Evolutionary conservation across 2,888 invertebrate genomes (phyloP).

Genomic region (Pimpla rufipes): DNA sequence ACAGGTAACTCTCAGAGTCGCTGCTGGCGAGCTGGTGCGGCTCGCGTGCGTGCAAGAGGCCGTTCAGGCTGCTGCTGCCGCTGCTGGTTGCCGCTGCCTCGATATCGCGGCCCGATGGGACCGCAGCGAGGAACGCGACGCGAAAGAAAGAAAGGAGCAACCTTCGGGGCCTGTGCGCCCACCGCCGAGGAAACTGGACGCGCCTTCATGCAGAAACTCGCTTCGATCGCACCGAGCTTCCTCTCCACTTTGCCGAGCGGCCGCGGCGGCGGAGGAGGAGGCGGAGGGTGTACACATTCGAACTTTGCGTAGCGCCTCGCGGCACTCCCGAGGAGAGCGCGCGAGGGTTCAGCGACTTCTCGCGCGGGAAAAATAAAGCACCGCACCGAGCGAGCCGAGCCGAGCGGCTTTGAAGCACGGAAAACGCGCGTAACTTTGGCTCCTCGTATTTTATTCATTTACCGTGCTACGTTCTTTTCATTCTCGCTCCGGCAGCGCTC

Average conservation of each 20-base stretch:
- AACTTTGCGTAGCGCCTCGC: slow-evolving; percentile 44
- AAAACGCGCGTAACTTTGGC: background rate
- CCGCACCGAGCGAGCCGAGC: background rate
- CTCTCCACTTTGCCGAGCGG: slow-evolving; percentile 45
- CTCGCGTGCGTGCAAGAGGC: slow-evolving; percentile 74
- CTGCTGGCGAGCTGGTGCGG: background rate
- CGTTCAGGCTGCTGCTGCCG: slow-evolving; percentile 1
- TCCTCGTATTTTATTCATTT: background rate
- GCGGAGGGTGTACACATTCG: slow-evolving; percentile 52
- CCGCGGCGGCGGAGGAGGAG: too few relatives aligned
- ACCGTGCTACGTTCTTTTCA: too few relatives aligned
- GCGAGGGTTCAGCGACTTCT: slow-evolving; percentile 55
- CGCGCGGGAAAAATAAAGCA: slow-evolving; percentile 8
- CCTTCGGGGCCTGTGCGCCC: slow-evolving; percentile 66
- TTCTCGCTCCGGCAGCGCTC: too few relatives aligned
- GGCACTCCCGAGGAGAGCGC: slow-evolving; percentile 28
- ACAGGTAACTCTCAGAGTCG: slow-evolving; percentile 58
- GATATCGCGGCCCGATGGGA: slow-evolving; percentile 58
- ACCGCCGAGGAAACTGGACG: slow-evolving; percentile 62
- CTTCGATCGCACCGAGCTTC: slow-evolving; percentile 28
- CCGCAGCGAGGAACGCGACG: slow-evolving; percentile 62
- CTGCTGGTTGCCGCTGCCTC: slow-evolving; percentile 41
- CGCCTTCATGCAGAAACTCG: slow-evolving; percentile 62
- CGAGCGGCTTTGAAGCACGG: background rate
- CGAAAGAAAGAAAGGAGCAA: slow-evolving; percentile 57